Percentiles rank a stretch among this genome's conserved stretches.
Conservation (phyloP, 2,888 invertebrate genomes). For the Amphiduros pacificus region DNA sequence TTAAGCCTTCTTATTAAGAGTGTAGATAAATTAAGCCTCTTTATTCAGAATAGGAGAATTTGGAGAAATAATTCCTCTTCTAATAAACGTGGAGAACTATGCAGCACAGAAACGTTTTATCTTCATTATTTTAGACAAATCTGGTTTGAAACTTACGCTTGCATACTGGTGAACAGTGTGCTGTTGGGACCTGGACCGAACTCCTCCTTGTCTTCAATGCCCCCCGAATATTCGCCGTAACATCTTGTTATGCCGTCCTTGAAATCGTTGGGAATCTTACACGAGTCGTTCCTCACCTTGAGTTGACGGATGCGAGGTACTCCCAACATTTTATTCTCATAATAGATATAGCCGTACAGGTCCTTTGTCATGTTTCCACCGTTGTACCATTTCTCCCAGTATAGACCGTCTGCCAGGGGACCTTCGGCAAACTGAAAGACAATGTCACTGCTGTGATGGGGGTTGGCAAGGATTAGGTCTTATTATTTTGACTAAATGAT, state of each 20-base stretch:
- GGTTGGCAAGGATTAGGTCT: too few species aligned
- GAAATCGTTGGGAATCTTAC: constrained; percentile 69
- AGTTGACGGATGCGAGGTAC: constrained; percentile 63
- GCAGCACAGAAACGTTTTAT: too few species aligned
- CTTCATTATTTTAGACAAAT: too few species aligned
- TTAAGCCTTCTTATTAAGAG: too few species aligned
- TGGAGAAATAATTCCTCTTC: too few species aligned
- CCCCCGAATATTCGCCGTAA: constrained; percentile 64
- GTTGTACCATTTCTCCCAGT: constrained; percentile 64
- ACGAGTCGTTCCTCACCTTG: constrained; percentile 64
- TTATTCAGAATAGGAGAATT: too few species aligned
- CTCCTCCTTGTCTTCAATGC: constrained; percentile 63
- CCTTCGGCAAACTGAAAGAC: constrained; percentile 30
- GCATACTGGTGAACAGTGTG: too few species aligned
- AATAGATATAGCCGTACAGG: constrained; percentile 57
- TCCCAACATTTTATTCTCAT: constrained; percentile 55
- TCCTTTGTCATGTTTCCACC: constrained; percentile 29
- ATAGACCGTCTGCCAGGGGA: constrained; percentile 64
- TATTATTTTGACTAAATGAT: too few species aligned
- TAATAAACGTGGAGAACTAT: too few species aligned
- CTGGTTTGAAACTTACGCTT: too few species aligned
- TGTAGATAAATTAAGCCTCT: background rate
- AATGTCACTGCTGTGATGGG: background rate
- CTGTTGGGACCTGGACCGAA: too few species aligned
- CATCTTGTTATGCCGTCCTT: constrained; percentile 67